A percentile compares a stretch with the other conserved stretches of the same genome.
These are phyloP conservation scores for Hybognathus amarus DNA, from an alignment of 2,797 vertebrate genomes.

Conservation along the genomic window DNA sequence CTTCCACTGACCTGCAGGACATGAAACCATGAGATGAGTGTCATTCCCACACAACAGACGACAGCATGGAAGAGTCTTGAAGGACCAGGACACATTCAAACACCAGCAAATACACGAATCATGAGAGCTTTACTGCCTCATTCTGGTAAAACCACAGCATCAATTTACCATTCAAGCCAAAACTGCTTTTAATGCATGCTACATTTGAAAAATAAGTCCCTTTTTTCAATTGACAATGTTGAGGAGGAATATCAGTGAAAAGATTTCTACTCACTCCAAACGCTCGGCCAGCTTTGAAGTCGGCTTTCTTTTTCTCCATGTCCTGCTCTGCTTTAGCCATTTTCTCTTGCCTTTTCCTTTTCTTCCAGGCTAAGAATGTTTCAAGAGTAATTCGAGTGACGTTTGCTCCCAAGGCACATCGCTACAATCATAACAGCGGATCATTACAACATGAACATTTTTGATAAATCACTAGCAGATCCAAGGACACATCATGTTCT, in stretches of 20 bases:
- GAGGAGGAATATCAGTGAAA: background rate
- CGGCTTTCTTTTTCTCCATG: constrained; percentile 96
- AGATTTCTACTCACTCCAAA: constrained; percentile 81
- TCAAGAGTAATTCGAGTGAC: constrained; percentile 98
- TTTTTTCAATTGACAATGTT: background rate
- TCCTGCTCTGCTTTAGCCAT: constrained; percentile 89
- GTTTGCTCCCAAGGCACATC: constrained; percentile 88
- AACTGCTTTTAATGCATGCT: background rate
- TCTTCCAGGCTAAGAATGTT: constrained; percentile 98
- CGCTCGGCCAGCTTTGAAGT: constrained; percentile 95
- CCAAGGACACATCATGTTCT: background rate
- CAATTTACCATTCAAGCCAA: background rate
- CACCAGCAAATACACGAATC: background rate
- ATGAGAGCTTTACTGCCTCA: background rate
- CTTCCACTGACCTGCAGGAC: constrained; percentile 89
- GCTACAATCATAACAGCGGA: constrained; percentile 70
- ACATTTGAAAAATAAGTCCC: no score
- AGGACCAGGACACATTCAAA: background rate
- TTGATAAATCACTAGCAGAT: background rate
- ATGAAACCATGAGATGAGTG: background rate
- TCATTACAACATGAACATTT: background rate
- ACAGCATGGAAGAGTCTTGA: background rate
- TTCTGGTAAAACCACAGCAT: background rate
- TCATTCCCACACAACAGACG: background rate
- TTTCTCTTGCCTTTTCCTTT: constrained; percentile 97